These are phyloP conservation scores for Proterorhinus semilunaris DNA, from an alignment of 2,113 vertebrate species.

Conservation along the genomic window DNA sequence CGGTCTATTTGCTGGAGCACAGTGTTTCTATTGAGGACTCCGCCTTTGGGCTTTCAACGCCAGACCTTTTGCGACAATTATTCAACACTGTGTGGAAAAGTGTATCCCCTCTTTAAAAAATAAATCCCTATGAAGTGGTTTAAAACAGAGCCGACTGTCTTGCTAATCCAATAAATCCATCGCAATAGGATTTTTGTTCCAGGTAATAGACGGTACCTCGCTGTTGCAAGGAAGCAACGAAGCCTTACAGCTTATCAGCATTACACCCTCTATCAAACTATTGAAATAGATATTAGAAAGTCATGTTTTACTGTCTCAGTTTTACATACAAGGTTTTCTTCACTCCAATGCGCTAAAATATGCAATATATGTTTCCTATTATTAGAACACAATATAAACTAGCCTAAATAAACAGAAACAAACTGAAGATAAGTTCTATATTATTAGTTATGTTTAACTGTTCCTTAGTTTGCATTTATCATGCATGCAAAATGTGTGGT, in stretches of 20 bases:
- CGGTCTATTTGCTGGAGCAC: slow-evolving; percentile 48
- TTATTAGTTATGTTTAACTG: not conserved
- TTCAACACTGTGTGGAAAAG: rapidly evolving
- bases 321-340: not conserved
- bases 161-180: not conserved
- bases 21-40: slow-evolving; percentile 6
- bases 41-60: not conserved
- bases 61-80: not conserved
- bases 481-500: not conserved
- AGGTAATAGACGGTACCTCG: slow-evolving; percentile 62
- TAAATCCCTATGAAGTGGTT: not conserved
- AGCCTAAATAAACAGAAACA: no score
- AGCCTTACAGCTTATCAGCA: slow-evolving; percentile 19
- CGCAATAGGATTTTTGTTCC: slow-evolving; percentile 30
- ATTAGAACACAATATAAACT: not conserved
- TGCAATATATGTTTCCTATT: not conserved
- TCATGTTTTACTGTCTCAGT: not conserved
- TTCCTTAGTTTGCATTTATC: not conserved
- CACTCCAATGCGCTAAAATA: not conserved
- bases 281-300: no score
- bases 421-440: no score
- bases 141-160: not conserved
- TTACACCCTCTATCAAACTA: not conserved
- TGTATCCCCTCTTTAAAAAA: rapidly evolving
- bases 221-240: slow-evolving; percentile 28